Evolutionary conservation across 2,888 invertebrate genomes (phyloP), one percentile per base, ranked within the genome.

Genomic region (Heliconius sara): DNA sequence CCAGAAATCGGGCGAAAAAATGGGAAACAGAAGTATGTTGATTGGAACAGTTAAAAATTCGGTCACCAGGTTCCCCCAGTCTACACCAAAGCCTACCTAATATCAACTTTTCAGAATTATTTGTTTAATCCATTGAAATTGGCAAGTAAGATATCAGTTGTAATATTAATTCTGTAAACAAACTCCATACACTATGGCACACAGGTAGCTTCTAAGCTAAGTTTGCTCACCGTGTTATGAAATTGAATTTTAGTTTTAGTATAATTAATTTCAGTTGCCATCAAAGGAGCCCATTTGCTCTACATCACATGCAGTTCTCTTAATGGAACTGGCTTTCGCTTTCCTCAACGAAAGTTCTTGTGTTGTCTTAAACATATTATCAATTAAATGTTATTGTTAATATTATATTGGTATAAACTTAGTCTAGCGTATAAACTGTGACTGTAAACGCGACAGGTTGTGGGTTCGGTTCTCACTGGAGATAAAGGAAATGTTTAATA

Each of bases 171-270:
- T 79, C 66, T 75, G 65, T 16, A 30, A 47, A 39, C 63, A 60
- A 82, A 82, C 79, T 73, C 80, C 77, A 66, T 60, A 60, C 0
- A 10, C 80, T 57, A 77, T n/a, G 80, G 74, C 77, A 80, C 79
- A 77, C 80, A 74, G 71, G 39, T 77, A 80, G 76, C 74, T 47
- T 43, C 57, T 25, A 27, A 27, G 65, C 27, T 72, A 78, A 81
- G 77, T 81, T 82, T 79, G 76, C 63, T 78, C 66, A 81, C 79
- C 77, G 76, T 81, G 80, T 79, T 80, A 79, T 78, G 80, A 76
- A 82, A 82, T 82, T 78, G 65, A 79, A 82, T 81, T 81, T 80
- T 70, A 83, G 82, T 82, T 76, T 79, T 63, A 67, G 70, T 68
- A 34, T 83, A 82, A 82, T 83, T 82, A 77, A 78, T 76, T 79